These are phyloP conservation scores for Nowickia ferox DNA, from an alignment of 2,888 invertebrate genomes.

Conservation along the genomic window DNA sequence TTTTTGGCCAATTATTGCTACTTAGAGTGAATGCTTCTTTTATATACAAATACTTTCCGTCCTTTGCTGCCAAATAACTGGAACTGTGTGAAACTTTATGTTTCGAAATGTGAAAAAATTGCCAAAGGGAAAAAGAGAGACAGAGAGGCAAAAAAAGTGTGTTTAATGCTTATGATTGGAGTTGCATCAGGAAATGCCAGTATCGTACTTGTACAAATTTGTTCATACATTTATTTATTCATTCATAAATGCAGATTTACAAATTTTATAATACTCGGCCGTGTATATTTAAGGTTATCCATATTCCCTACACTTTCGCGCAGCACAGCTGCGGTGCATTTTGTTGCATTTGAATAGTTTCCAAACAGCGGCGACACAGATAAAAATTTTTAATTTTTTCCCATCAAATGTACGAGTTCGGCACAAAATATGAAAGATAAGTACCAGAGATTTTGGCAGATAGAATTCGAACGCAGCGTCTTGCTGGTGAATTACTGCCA, in stretches of 20 bases:
- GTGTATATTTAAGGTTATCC: conserved; percentile 45
- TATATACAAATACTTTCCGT: too few relatives aligned
- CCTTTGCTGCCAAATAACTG: conserved; percentile 5
- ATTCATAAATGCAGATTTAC: conserved; percentile 53
- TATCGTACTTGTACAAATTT: conserved; percentile 9
- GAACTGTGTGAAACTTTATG: conserved; percentile 10
- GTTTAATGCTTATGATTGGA: conserved; percentile 39
- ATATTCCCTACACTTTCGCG: conserved; percentile 24
- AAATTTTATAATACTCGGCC: conserved; percentile 49
- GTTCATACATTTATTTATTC: background rate
- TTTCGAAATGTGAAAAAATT: conserved; percentile 23
- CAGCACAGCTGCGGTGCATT: background rate
- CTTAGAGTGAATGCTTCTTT: too few relatives aligned
- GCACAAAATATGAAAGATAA: too few relatives aligned
- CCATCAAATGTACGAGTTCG: background rate
- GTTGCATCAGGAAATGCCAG: conserved; percentile 43
- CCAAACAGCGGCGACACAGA: background rate
- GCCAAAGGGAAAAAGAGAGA: background rate
- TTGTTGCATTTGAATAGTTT: background rate
- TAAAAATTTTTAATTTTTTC: conserved; percentile 4
- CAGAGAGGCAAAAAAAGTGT: background rate
- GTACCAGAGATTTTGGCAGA: too few relatives aligned
- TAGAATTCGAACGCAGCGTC: too few relatives aligned
- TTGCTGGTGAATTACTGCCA: too few relatives aligned
- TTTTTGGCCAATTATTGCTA: too few relatives aligned